phyloP scores from a whole-genome alignment of 2,888 invertebrate genomes.

The Corbicula japonica region DNA sequence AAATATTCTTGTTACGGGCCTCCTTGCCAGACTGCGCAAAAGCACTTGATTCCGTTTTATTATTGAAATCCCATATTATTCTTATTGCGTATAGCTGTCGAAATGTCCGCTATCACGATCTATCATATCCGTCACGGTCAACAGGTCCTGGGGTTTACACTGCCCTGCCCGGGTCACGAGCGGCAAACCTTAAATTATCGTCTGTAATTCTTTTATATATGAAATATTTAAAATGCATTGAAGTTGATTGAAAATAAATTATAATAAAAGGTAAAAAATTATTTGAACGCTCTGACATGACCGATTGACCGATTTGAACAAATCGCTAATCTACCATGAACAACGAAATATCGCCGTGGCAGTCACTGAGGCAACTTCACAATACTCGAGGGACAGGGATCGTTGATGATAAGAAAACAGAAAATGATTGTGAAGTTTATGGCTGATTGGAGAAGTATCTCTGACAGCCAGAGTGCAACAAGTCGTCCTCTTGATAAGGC shows the following conservation, averaged over 20 bases:
- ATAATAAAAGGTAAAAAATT: conserved; percentile 31
- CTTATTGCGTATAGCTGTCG: conserved; percentile 48
- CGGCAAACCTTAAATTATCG: conserved; percentile 26
- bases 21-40: neutral
- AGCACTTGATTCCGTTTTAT: conserved; percentile 37
- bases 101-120: conserved; percentile 35
- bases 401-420: conserved; percentile 23
- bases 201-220: conserved; percentile 24
- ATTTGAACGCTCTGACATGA: conserved; percentile 35
- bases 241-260: conserved; percentile 37
- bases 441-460: conserved; percentile 25
- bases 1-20: conserved; percentile 2
- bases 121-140: conserved; percentile 48
- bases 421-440: conserved; percentile 31
- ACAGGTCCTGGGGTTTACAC: conserved; percentile 34
- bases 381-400: conserved; percentile 22
- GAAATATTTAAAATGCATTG: conserved; percentile 27
- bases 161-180: conserved; percentile 58
- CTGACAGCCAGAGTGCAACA: too few relatives aligned
- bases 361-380: too few relatives aligned
- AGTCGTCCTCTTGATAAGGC: too few relatives aligned
- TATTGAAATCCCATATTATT: conserved; percentile 56
- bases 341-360: too few relatives aligned
- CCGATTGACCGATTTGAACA: too few relatives aligned
- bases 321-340: too few relatives aligned